Percentiles rank a stretch among this genome's conserved stretches.
These are phyloP conservation scores for Periophthalmus magnuspinnatus DNA, from an alignment of 2,797 vertebrate species.

Conservation along the genomic window DNA sequence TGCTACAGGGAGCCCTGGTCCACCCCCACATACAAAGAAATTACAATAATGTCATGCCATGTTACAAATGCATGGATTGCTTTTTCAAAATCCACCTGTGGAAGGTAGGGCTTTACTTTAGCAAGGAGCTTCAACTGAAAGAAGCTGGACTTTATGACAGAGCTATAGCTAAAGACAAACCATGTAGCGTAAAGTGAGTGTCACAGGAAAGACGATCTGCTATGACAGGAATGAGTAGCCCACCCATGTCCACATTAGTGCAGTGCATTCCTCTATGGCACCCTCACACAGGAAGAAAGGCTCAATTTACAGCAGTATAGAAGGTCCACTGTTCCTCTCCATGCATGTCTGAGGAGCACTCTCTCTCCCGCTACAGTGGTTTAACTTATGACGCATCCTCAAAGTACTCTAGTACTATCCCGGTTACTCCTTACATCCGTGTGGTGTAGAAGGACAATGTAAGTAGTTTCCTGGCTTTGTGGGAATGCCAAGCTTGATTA, in stretches of 20 bases:
- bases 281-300: constrained; percentile 78
- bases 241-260: constrained; percentile 78
- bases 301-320: constrained; percentile 78
- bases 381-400: constrained; percentile 37
- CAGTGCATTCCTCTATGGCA: constrained; percentile 72
- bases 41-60: no score
- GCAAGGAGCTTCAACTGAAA: no score
- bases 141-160: no score
- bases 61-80: no score
- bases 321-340: constrained; percentile 71
- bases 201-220: constrained; percentile 57
- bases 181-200: constrained; percentile 34
- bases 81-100: no score
- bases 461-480: constrained; percentile 34
- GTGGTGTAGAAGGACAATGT: constrained; percentile 9
- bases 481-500: constrained; percentile 44
- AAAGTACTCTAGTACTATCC: constrained; percentile 31
- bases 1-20: no score
- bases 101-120: no score
- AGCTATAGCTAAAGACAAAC: constrained; percentile 10
- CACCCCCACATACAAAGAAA: no score
- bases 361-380: constrained; percentile 47
- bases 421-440: constrained; percentile 22
- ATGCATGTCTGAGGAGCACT: constrained; percentile 49
- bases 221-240: constrained; percentile 78